A percentile compares a stretch with the other conserved stretches of the same genome.
Evolutionary conservation across 2,113 vertebrate species (phyloP).

Genomic region (Choloepus hoffmanni): DNA sequence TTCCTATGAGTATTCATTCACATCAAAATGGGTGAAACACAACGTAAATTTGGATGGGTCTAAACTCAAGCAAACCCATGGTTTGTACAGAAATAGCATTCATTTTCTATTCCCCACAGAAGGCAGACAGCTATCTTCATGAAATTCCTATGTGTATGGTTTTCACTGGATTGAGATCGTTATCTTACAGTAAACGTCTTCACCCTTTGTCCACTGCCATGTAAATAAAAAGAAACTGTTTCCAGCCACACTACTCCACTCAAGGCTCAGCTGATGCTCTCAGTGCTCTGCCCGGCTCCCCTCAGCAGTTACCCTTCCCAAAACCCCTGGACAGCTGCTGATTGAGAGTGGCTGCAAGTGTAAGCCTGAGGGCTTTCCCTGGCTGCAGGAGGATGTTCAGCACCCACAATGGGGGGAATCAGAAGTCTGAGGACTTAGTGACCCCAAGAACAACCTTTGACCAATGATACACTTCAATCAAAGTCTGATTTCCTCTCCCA

Average conservation of each 20-base stretch:
- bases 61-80: conserved; percentile 58
- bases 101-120: conserved; percentile 75
- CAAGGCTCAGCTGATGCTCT: background rate
- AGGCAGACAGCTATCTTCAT: conserved; percentile 65
- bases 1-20: conserved; percentile 73
- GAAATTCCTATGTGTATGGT: background rate
- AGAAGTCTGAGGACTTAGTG: background rate
- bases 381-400: background rate
- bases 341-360: background rate
- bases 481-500: background rate
- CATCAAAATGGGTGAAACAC: conserved; percentile 81
- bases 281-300: too few species aligned
- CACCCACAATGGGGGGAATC: background rate
- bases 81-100: conserved; percentile 64
- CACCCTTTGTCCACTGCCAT: background rate
- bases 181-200: background rate
- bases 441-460: background rate
- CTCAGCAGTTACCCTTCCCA: background rate
- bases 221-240: background rate
- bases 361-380: background rate
- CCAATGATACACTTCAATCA: background rate
- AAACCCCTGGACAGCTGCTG: background rate
- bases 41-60: conserved; percentile 78
- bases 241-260: background rate
- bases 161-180: background rate